Evolutionary conservation across 1,140 invertebrate genomes (phyloP), one percentile per base, ranked within the genome.

Genomic region (Nymphalis io): DNA sequence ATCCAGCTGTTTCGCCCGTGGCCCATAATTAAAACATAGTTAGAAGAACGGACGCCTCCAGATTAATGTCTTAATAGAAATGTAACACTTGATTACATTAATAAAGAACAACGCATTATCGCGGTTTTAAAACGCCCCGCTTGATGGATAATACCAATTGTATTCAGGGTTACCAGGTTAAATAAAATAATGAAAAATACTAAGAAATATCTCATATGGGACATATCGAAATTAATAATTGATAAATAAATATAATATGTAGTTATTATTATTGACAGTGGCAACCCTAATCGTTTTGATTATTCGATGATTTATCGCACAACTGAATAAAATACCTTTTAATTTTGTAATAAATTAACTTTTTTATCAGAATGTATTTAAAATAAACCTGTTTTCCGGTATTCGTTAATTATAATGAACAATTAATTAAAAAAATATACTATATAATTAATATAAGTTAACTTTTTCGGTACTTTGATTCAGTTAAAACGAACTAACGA

Each of bases 11-110:
- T 83, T 82, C 74, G 80, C 82, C 74, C 73, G 79, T 75, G 71
- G 80, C 70, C 78, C 73, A 75, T 83, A 89, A 89, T 89, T 89
- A 89, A 89, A 89, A 89, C 81, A 87, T 89, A 88, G 84, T 89
- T 89, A 89, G 81, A 81, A 65, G 60, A 79, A 72, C 71, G 55
- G 71, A 81, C 83, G 82, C 82, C 83, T 80, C 20, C 81, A 84
- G 82, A 89, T 85, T 87, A 86, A 88, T 88, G 82, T 74, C 74
- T 78, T 87, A 88, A 89, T 87, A 89, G 87, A 89, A 86, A 87
- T 85, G 81, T 87, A 83, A 75, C 85, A 80, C 78, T 79, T 86
- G 84, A 89, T 87, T 88, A 86, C 83, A 82, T 82, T 77, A 80
- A 83, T 80, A 79, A 78, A 80, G 74, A 73, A 78, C 66, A 73